A percentile compares a stretch with the other conserved stretches of the same genome.
phyloP scores from a whole-genome alignment of 2,113 vertebrate genomes.

The Ceyx margarethae region DNA sequence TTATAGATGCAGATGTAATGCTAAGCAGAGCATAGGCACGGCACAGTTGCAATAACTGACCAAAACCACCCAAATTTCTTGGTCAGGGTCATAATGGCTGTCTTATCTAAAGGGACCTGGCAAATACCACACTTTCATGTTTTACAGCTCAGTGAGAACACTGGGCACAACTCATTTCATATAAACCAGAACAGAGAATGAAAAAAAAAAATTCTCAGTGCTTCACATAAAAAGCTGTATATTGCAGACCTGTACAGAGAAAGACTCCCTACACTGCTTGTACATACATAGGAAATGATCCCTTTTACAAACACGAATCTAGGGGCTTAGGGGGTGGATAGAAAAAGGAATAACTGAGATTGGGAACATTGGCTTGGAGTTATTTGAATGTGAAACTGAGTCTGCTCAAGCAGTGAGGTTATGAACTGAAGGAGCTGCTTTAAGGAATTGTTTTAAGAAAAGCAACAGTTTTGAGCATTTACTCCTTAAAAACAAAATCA shows the following conservation, averaged over 20 bases:
- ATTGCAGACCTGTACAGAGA: neutral
- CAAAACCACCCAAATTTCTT: neutral
- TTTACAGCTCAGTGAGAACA: neutral
- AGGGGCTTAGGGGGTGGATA: neutral
- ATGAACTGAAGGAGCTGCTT: neutral
- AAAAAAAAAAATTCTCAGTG: constrained; percentile 11
- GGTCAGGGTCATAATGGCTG: neutral
- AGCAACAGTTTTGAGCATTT: constrained; percentile 5
- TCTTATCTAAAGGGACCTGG: neutral
- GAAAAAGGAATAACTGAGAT: neutral
- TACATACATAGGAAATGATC: neutral
- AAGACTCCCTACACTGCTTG: neutral
- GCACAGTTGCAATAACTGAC: neutral
- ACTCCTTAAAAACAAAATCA: constrained; percentile 27
- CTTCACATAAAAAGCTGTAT: neutral
- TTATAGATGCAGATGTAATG: neutral
- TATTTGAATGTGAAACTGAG: constrained; percentile 9
- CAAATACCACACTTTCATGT: neutral
- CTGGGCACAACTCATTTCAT: neutral
- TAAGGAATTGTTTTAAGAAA: neutral
- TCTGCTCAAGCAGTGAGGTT: constrained; percentile 11
- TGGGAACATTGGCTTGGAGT: neutral
- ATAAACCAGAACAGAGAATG: neutral
- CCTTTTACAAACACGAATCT: constrained; percentile 29
- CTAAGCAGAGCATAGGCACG: neutral